Evolutionary conservation across 2,797 vertebrate genomes (phyloP).

Genomic region (Sorex maritimensis): DNA sequence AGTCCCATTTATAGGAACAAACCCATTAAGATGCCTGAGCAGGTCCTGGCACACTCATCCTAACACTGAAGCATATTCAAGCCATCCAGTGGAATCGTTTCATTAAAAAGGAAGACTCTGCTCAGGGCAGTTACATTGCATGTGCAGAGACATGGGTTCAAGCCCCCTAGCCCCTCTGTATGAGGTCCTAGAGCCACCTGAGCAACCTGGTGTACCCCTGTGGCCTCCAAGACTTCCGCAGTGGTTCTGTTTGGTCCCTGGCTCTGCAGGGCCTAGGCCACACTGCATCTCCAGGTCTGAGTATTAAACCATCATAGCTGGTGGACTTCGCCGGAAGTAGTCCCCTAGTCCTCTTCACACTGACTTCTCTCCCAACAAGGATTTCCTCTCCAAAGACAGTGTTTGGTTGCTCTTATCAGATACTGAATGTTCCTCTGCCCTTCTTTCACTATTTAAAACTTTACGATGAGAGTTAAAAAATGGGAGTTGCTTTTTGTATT

Average conservation of each 20-base stretch:
- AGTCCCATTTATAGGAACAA: not conserved
- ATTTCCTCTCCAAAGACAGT: constrained; percentile 11
- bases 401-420: not conserved
- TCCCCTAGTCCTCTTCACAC: too few relatives aligned
- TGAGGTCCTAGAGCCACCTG: too few relatives aligned
- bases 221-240: too few relatives aligned
- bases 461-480: not conserved
- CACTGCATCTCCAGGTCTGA: too few relatives aligned
- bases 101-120: not conserved
- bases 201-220: too few relatives aligned
- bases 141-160: too few relatives aligned
- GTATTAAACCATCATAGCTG: too few relatives aligned
- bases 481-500: not conserved
- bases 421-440: not conserved
- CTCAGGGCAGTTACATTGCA: too few relatives aligned
- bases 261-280: too few relatives aligned
- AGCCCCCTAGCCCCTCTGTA: too few relatives aligned
- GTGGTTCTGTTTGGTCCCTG: too few relatives aligned
- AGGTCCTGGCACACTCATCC: not conserved
- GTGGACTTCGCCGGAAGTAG: too few relatives aligned
- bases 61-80: not conserved
- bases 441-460: not conserved
- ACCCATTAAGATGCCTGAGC: not conserved
- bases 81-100: not conserved
- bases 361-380: not conserved